Evolutionary conservation across 1,140 invertebrate species (phyloP), one percentile per base, ranked within the genome.

Genomic region (Calliphora vicina): DNA sequence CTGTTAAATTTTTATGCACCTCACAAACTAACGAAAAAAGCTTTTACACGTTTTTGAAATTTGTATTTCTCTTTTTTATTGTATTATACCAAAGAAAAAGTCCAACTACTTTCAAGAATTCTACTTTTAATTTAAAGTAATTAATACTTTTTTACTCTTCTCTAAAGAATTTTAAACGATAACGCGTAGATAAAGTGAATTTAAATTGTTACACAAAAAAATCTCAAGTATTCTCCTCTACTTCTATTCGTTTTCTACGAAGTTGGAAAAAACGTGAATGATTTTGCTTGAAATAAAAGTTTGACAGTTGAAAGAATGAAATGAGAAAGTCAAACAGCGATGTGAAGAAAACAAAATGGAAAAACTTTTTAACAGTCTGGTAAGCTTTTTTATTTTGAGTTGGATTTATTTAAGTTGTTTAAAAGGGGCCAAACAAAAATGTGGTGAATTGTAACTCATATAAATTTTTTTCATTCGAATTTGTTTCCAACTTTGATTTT

Each of bases 181-280:
- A 8, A 67, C 50, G 50, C 50, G 50, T 57, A n/a, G n/a, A 23
- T 25, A 67, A 67, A 67, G 6, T 67, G 4, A 67, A 67, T 67
- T 20, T 1, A 67, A 67, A 67, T 57, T 67, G 61, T 67, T 67
- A 23, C 61, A 67, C n/a, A 67, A 23, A 67, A 67, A 67, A 67
- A 23, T 23, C 9, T n/a, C 50, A 67, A 67, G n/a, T 67, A 67
- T 67, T 67, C 61, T 67, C 61, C n/a, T 67, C 61, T 67, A 67
- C n/a, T 67, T 23, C 61, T 67, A 67, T 23, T 67, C 61, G 61
- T 67, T 67, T 67, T 67, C 61, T 67, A 67, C 61, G 20, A 67
- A 20, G n/a, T 67, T 25, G 61, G 20, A 67, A 67, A 67, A 67
- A 67, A 67, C 61, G 61, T 67, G 61, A 67, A 67, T 67, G 20